Evolutionary conservation across 2,797 vertebrate species (phyloP), one percentile per base, ranked within the genome.

Genomic region (Sebastiscus albofasciatus): DNA sequence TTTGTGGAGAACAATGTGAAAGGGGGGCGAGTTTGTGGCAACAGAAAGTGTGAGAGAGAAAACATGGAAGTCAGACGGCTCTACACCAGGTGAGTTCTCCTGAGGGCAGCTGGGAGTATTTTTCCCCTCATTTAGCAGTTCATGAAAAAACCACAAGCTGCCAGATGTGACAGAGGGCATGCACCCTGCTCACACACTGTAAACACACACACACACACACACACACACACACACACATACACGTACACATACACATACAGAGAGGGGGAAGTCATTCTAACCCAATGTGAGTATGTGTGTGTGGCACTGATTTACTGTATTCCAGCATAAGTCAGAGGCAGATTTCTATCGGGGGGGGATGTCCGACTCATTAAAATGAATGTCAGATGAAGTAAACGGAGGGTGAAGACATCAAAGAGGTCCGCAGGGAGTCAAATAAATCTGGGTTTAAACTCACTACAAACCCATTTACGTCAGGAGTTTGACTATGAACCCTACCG

Each of bases 131-230:
- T 93, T 92, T 93, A 93, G 85, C 93, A 91, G 89, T 80, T 90
- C 87, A 87, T 91, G 85, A 93, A 94, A 93, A 89, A 93, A 73
- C 77, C 87, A 87, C 93, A 93, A 77, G 80, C 87, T 87, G 85
- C 92, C 94, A 94, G 90, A 93, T 94, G 94, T 92, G 90, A 92
- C 89, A 88, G 88, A 89, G 87, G 84, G 86, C 89, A 87, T 65
- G 75, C 88, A 92, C 82, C 77, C 72, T 81, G 59, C 88, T 79
- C 67, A 34, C 86, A 90, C 84, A 83, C 85, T 68, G 81, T 88
- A 87, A 90, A 91, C 74, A 86, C 24, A 86, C 80, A 80, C 67
- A 79, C 66, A 81, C 75, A 82, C 77, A 83, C 74, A 80, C 64
- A 80, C 58, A 81, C 80, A 78, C 64, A 72, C 27, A 73, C 20